Conservation (phyloP, 2,888 invertebrate species). For the Tachina fera region DNA sequence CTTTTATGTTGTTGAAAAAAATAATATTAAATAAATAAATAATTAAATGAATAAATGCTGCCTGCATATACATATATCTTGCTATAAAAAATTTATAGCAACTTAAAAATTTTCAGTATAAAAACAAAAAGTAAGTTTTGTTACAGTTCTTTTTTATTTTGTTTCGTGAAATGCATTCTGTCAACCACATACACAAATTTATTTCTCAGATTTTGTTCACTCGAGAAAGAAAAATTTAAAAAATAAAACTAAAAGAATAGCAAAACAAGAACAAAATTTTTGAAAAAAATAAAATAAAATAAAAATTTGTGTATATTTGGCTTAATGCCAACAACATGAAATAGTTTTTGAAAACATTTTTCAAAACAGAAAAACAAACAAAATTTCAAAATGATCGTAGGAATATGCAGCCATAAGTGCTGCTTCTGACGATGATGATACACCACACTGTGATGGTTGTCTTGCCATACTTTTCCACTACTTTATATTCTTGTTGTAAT, state of each 20-base stretch:
- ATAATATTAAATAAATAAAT: conserved; percentile 5
- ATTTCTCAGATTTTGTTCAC: conserved; percentile 22
- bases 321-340: conserved; percentile 64
- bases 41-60: not conserved
- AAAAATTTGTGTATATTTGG: conserved; percentile 54
- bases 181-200: not conserved
- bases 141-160: not conserved
- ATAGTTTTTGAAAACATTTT: conserved; percentile 65
- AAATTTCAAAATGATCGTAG: conserved; percentile 60
- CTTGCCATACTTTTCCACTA: conserved; percentile 2
- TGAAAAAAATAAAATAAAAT: not conserved
- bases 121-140: not conserved
- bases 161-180: conserved; percentile 18
- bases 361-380: conserved; percentile 47
- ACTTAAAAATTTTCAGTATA: not conserved
- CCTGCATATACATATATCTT: too few relatives aligned
- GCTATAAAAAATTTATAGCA: too few relatives aligned
- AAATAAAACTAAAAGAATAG: conserved; percentile 14
- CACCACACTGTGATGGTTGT: conserved; percentile 38
- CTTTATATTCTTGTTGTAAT: conserved; percentile 20
- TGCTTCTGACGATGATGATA: conserved; percentile 31
- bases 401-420: conserved; percentile 31
- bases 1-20: too few relatives aligned
- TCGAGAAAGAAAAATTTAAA: conserved; percentile 1
- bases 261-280: not conserved